Evolutionary conservation across 2,888 invertebrate species (phyloP).

Genomic region (Mechanitis mazaeus): DNA sequence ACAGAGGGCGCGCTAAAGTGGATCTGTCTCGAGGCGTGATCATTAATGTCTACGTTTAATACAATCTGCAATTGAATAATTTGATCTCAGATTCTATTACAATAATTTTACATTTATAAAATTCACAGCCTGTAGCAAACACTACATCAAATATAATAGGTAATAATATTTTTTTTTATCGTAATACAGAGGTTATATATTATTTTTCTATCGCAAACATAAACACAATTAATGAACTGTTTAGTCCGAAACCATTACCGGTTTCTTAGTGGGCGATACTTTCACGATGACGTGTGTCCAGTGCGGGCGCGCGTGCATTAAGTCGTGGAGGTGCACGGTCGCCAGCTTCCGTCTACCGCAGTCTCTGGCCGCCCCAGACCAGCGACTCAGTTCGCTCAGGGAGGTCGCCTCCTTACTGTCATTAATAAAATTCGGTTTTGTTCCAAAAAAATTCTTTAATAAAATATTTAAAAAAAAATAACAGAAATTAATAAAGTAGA

Average conservation of each 20-base stretch:
- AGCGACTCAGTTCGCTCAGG: slow-evolving; percentile 54
- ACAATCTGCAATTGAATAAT: slow-evolving; percentile 66
- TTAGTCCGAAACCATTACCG: slow-evolving; percentile 48
- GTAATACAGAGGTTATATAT: background rate
- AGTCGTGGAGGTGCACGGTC: slow-evolving; percentile 77
- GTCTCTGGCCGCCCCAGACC: slow-evolving; percentile 54
- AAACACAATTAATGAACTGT: background rate
- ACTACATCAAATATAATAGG: background rate
- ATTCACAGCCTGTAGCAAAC: no score
- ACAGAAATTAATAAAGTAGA: no score
- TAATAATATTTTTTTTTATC: background rate
- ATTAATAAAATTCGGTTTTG: no score
- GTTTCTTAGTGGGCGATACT: slow-evolving; percentile 78
- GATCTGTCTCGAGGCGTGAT: slow-evolving; percentile 56
- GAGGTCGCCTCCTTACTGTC: slow-evolving; percentile 59
- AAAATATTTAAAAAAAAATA: no score
- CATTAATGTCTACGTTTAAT: slow-evolving; percentile 80
- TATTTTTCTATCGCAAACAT: no score
- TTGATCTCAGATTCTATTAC: background rate
- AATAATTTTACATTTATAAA: background rate
- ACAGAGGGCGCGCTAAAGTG: slow-evolving; percentile 57
- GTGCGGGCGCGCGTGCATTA: slow-evolving; percentile 72
- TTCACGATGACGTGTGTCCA: slow-evolving; percentile 84
- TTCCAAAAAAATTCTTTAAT: no score
- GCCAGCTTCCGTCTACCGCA: slow-evolving; percentile 66